Percentiles rank a stretch among this genome's conserved stretches.
Evolutionary conservation across 2,888 invertebrate species (phyloP).

Genomic region (Blera fallax): DNA sequence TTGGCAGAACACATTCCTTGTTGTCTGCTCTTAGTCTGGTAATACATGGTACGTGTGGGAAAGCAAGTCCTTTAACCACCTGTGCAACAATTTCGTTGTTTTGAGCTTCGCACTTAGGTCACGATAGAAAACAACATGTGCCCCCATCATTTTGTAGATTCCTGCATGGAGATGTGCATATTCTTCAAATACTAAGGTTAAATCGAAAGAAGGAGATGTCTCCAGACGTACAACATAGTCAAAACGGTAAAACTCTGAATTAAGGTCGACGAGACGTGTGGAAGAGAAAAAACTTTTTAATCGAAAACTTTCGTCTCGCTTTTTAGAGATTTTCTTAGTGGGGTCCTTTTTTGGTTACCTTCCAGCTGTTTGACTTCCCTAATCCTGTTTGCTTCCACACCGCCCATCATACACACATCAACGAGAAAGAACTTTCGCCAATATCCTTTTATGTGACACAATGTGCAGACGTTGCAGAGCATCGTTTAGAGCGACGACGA

Average conservation of each 20-base stretch:
- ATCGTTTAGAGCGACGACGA: conserved; percentile 5
- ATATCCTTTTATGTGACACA: conserved; percentile 68
- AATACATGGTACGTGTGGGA: conserved; percentile 43
- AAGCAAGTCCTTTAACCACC: conserved; percentile 57
- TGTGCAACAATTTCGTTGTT: conserved; percentile 65
- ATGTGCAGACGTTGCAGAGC: conserved; percentile 63
- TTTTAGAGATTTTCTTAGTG: conserved; percentile 46
- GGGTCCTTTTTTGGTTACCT: conserved; percentile 9
- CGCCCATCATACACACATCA: background rate
- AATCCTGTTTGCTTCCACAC: conserved; percentile 44
- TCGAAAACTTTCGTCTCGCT: conserved; percentile 63
- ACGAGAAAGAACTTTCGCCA: conserved; percentile 51
- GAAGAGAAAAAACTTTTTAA: conserved; percentile 61
- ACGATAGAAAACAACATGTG: conserved; percentile 48
- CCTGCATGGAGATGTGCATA: conserved; percentile 19
- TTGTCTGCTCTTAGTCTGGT: conserved; percentile 4
- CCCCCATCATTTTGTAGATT: conserved; percentile 24
- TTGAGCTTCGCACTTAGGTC: conserved; percentile 35
- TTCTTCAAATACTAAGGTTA: conserved; percentile 8
- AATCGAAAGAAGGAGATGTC: background rate
- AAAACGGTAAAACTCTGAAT: conserved; percentile 50
- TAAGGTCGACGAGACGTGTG: conserved; percentile 30
- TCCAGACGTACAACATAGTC: conserved; percentile 3
- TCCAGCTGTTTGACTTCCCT: conserved; percentile 70
- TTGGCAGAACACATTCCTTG: conserved; percentile 21